Conservation (phyloP, 2,888 invertebrate species). For the Dolichopus griseipennis region DNA sequence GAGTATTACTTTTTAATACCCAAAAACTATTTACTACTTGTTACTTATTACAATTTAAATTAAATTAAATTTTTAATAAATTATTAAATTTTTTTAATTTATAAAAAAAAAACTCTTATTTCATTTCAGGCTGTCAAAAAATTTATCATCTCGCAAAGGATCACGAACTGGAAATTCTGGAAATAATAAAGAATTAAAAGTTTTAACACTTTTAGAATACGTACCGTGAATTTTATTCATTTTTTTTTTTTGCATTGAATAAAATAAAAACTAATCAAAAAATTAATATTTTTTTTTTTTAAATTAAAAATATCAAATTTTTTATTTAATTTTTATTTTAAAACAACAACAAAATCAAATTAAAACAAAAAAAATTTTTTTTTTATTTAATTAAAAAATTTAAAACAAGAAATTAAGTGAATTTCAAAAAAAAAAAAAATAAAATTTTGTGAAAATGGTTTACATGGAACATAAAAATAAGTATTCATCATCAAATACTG, state of each 20-base stretch:
- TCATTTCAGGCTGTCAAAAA: conserved; percentile 68
- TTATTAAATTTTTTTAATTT: conserved; percentile 8
- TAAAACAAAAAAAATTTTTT: not conserved
- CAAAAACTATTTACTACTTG: no score
- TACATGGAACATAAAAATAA: conserved; percentile 23
- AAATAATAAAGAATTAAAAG: conserved; percentile 74
- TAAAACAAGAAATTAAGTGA: not conserved
- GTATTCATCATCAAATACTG: conserved; percentile 25
- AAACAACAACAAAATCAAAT: not conserved
- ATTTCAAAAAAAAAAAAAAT: conserved; percentile 5
- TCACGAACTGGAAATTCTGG: conserved; percentile 78
- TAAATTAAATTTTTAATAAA: no score
- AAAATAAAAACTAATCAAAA: conserved; percentile 12
- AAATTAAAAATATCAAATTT: conserved; percentile 8
- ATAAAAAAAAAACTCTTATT: conserved; percentile 8
- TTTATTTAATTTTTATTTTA: conserved; percentile 2
- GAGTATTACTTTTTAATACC: no score
- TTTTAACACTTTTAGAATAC: conserved; percentile 75
- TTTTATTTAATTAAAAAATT: not conserved
- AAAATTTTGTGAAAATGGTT: conserved; percentile 35
- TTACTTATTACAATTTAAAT: no score
- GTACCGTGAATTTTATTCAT: conserved; percentile 63
- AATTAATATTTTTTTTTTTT: conserved; percentile 8
- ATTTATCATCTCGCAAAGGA: conserved; percentile 71
- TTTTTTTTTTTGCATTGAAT: conserved; percentile 11